These are phyloP conservation scores for Mycteria americana DNA, from an alignment of 2,797 vertebrate genomes.

Conservation along the genomic window DNA sequence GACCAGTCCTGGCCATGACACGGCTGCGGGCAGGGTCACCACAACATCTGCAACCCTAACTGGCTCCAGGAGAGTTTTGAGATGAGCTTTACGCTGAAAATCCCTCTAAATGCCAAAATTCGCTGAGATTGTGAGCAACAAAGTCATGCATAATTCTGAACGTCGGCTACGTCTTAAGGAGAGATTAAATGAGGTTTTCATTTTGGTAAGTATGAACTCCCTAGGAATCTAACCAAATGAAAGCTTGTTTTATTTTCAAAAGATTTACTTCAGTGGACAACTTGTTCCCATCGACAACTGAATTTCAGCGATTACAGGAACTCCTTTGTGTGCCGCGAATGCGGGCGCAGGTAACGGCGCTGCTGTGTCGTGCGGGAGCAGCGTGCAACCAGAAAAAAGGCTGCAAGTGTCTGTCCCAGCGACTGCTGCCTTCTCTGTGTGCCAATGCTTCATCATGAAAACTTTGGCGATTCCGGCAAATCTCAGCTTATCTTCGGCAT, in stretches of 20 bases:
- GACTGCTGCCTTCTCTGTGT: neutral
- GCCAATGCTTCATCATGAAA: neutral
- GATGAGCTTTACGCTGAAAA: neutral
- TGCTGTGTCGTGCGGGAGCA: neutral
- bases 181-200: neutral
- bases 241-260: neutral
- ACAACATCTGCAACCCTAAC: too few relatives aligned
- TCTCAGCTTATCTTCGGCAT: neutral
- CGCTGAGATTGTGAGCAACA: neutral
- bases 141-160: neutral
- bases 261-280: too few relatives aligned
- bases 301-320: neutral
- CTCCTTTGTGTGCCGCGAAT: accelerated
- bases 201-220: neutral
- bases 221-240: neutral
- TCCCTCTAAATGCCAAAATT: neutral
- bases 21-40: neutral
- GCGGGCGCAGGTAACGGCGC: neutral
- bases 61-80: neutral
- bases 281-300: neutral
- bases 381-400: neutral
- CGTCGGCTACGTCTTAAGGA: accelerated
- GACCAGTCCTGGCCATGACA: neutral
- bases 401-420: neutral
- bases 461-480: neutral